phyloP scores from a whole-genome alignment of 2,888 invertebrate genomes.

The Galerucella nymphaeae region DNA sequence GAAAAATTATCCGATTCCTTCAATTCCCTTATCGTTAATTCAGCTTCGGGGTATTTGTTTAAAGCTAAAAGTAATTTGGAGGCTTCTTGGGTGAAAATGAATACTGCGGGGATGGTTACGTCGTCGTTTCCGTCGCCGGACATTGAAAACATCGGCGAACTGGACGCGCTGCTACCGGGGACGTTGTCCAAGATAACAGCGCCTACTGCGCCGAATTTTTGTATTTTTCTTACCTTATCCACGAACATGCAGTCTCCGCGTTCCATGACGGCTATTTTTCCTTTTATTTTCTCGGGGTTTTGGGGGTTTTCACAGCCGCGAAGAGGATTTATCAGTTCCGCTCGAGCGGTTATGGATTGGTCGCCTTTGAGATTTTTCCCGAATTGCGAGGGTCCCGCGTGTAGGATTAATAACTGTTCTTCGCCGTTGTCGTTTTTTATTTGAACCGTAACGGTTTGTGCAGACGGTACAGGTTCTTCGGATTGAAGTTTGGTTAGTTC shows the following conservation, averaged over 20 bases:
- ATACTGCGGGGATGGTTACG: slow-evolving; percentile 90
- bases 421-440: slow-evolving; percentile 59
- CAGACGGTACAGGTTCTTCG: slow-evolving; percentile 69
- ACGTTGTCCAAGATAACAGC: slow-evolving; percentile 90
- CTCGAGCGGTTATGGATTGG: slow-evolving; percentile 73
- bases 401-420: slow-evolving; percentile 62
- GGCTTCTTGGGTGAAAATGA: slow-evolving; percentile 86
- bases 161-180: slow-evolving; percentile 77
- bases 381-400: slow-evolving; percentile 93
- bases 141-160: slow-evolving; percentile 93
- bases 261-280: slow-evolving; percentile 86
- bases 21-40: slow-evolving; percentile 68
- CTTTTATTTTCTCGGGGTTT: slow-evolving; percentile 71
- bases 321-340: slow-evolving; percentile 77
- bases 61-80: slow-evolving; percentile 73
- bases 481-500: slow-evolving; percentile 83
- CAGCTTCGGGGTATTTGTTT: slow-evolving; percentile 68
- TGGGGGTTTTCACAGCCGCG: slow-evolving; percentile 73
- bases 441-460: slow-evolving; percentile 67
- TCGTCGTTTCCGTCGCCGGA: slow-evolving; percentile 92
- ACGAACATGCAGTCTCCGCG: slow-evolving; percentile 96
- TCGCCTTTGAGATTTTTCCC: slow-evolving; percentile 79
- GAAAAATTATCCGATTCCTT: slow-evolving; percentile 55
- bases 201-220: slow-evolving; percentile 84
- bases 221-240: slow-evolving; percentile 86